Evolutionary conservation across 37 sponge, comb jelly and placozoan genomes (phyloP), one percentile per base, ranked within the genome.

Genomic region (Crambe crambe): DNA sequence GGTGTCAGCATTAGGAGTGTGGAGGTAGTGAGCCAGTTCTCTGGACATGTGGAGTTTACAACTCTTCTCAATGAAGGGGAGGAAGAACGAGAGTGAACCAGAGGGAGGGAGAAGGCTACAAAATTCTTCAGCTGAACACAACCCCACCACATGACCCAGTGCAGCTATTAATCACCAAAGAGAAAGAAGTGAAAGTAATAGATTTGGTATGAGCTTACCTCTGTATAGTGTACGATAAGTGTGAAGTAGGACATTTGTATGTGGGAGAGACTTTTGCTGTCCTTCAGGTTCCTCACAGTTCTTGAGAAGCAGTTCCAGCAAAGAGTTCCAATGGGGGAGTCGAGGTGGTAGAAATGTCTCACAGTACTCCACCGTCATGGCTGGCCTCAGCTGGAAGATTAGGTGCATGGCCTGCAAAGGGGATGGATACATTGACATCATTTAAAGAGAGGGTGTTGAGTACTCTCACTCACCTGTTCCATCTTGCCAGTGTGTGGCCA

Each of bases 111-210:
- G 77, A 43, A 87, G 82, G 29, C 20, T 15, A 8, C 80, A n/a
- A 18, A 87, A 81, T 43, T 87, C 82, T 22, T 75, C 81, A n/a
- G 82, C 77, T 21, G 72, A 69, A 6, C 82, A 80, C 22, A 87
- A 26, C 18, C 69, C 69, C 30, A 80, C 72, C 27, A 87, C 82
- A 87, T 81, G 77, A 37, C 34, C 22, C 3, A 87, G 77, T 29
- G 82, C 76, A 57, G 21, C 88, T 87, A 74, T 20, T n/a, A 70
- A 35, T n/a, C n/a, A n/a, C 10, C 36, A 35, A 2, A 9, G 18
- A 74, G 15, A 57, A 15, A 21, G 3, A 54, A 44, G 29, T 43
- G 54, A 22, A 54, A 22, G 73, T 26, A 21, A 8, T 62, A 62
- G 6, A 8, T 23, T 27, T n/a, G n/a, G n/a, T n/a, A n/a, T n/a